phyloP scores from a whole-genome alignment of 2,113 vertebrate genomes.

The Cephalopterus ornatus region DNA sequence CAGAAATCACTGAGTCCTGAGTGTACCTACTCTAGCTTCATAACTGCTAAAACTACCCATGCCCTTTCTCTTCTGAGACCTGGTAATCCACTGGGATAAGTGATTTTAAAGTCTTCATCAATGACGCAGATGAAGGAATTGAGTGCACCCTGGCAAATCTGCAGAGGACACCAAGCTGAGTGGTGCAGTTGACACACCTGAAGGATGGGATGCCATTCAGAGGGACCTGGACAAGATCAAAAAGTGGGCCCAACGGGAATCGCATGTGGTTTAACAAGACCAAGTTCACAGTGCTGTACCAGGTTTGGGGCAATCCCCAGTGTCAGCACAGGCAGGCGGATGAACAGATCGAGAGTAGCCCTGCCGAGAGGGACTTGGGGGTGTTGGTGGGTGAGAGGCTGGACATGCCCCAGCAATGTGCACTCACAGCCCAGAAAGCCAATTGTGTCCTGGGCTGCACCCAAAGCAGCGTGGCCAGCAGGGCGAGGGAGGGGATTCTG shows the following conservation, averaged over 20 bases:
- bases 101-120: background rate
- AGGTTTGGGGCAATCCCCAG: fast-evolving
- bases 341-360: fast-evolving
- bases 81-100: background rate
- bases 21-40: too few relatives aligned
- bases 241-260: background rate
- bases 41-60: too few relatives aligned
- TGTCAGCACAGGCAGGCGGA: fast-evolving
- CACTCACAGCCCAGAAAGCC: background rate
- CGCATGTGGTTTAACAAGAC: background rate
- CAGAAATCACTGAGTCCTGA: too few relatives aligned
- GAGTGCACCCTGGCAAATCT: background rate
- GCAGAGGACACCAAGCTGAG: background rate
- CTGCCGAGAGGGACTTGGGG: fast-evolving
- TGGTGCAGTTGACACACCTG: background rate
- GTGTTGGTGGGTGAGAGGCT: background rate
- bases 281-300: background rate
- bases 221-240: too few relatives aligned
- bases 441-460: background rate
- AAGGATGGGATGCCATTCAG: background rate
- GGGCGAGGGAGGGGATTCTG: background rate
- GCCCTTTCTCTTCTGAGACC: too few relatives aligned
- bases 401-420: background rate
- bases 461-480: background rate
- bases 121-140: background rate